These are phyloP conservation scores for Falco naumanni DNA, from an alignment of 2,797 vertebrate species.

Conservation along the genomic window DNA sequence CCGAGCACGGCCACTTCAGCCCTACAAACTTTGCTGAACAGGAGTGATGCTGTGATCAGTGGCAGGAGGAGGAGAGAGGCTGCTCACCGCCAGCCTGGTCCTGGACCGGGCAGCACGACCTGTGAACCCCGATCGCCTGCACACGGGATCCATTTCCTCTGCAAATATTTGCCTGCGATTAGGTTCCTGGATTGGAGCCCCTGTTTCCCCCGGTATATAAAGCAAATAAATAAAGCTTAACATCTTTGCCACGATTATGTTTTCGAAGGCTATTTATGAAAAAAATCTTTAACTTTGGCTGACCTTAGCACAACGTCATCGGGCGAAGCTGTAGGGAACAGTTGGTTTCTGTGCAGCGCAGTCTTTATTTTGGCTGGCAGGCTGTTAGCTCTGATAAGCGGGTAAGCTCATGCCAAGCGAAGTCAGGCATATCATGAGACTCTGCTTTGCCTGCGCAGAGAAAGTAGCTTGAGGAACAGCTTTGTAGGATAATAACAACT, in stretches of 20 bases:
- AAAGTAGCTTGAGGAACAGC: neutral
- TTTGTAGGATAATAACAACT: neutral
- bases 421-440: neutral
- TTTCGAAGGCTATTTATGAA: slow-evolving; percentile 50
- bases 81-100: neutral
- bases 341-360: slow-evolving; percentile 43
- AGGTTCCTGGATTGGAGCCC: neutral
- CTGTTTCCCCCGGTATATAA: neutral
- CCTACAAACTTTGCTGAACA: neutral
- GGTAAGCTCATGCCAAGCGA: slow-evolving; percentile 1
- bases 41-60: neutral
- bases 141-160: neutral
- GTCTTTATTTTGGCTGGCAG: slow-evolving; percentile 59
- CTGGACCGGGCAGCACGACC: neutral
- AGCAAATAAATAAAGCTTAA: slow-evolving; percentile 17
- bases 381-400: slow-evolving; percentile 1
- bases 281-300: slow-evolving; percentile 65
- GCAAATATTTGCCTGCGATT: neutral
- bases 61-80: neutral
- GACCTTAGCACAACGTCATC: slow-evolving; percentile 11
- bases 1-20: neutral
- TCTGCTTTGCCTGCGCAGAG: neutral
- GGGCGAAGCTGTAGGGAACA: slow-evolving; percentile 54
- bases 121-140: neutral
- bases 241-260: neutral